Base-by-base conservation (phyloP, 2,888 invertebrate genomes). In the Gymnosoma rotundatum region DNA sequence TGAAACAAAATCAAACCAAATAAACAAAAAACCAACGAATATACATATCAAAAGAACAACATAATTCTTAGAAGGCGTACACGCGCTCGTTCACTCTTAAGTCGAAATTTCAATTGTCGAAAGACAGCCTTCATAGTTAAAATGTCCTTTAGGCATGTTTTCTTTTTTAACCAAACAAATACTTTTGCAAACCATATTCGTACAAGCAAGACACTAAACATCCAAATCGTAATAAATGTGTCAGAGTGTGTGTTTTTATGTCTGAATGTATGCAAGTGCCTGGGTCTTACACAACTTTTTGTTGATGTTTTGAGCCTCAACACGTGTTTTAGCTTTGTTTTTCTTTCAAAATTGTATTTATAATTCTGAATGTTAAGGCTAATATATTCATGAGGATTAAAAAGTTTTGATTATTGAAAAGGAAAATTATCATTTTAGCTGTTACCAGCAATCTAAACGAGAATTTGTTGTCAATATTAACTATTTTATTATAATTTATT, bases 281-380 rank as follows among this genome's bases (percentile, higher is more conserved):
- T 1, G 18, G 45, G 18, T 61, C 38, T 56, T 67, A 18, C 32
- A 56, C 48, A 38, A 66, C 56, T 72, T 80, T 72, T 18, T 42
- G 67, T 45, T 84, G 81, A 81, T 74, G 74, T 84, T 81, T 84
- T 84, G 81, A 84, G 84, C 69, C 81, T 69, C 25, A 81, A 84
- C 81, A 84, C 84, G 84, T 84, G 84, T 84, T 81, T 78, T 69
- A 81, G 61, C 72, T 78, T 78, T 81, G 73, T 81, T 84, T 78
- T 64, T 36, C 18, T 74, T 78, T 78, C 25, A 21, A 58, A 80
- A 67, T 61, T 80, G 36, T 32, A 48, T 36, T 74, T 60, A 74
- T 78, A 81, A 74, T 80, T 73, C 73, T 50, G 66, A 66, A 73
- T 78, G 63, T 48, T 48, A 32, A 36, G 38, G 63, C 58, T 81